Percentiles rank a stretch among this genome's conserved stretches.
These are phyloP conservation scores for Hemicordylus capensis DNA, from an alignment of 2,113 vertebrate species.

Conservation along the genomic window DNA sequence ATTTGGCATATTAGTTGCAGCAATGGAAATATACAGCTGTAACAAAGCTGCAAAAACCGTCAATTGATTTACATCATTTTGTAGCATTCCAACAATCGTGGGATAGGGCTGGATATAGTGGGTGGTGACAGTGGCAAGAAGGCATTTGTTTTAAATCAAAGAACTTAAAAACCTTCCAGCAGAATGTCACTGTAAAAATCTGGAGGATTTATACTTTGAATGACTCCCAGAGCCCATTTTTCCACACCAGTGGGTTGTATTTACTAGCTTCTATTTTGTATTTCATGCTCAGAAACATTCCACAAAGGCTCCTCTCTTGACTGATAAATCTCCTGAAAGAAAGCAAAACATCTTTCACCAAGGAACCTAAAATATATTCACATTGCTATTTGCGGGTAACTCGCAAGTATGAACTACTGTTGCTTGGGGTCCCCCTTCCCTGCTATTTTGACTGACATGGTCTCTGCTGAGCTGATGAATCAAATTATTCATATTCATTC, in stretches of 20 bases:
- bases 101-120: not conserved
- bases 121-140: constrained; percentile 19
- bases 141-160: constrained; percentile 51
- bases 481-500: not conserved
- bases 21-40: not conserved
- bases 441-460: not conserved
- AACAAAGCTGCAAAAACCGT: constrained; percentile 25
- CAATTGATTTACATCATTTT: constrained; percentile 45
- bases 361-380: constrained; percentile 47
- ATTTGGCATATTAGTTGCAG: constrained; percentile 18
- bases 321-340: constrained; percentile 55
- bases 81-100: constrained; percentile 3
- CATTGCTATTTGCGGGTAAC: constrained; percentile 22
- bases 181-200: constrained; percentile 35
- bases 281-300: constrained; percentile 46
- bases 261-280: constrained; percentile 43
- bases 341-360: constrained; percentile 40
- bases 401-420: not conserved
- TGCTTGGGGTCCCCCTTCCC: not conserved
- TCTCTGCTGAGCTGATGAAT: not conserved
- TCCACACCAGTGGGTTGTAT: constrained; percentile 41
- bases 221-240: constrained; percentile 26
- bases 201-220: constrained; percentile 49
- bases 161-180: constrained; percentile 30
- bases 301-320: constrained; percentile 37